These are phyloP conservation scores for Prunella strophiata DNA, from an alignment of 2,797 vertebrate genomes.

Conservation along the genomic window DNA sequence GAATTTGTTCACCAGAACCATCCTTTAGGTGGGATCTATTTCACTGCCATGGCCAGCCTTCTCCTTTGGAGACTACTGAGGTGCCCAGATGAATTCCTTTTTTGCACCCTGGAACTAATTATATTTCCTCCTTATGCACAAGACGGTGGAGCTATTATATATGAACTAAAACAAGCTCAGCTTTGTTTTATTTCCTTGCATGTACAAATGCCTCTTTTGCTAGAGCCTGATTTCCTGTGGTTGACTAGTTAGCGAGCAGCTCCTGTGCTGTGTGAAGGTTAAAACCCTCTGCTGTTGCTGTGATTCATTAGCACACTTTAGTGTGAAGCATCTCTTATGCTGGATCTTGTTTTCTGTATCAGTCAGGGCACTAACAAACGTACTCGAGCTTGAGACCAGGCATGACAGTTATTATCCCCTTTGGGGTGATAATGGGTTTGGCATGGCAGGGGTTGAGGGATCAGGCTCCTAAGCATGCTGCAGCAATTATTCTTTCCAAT, in stretches of 20 bases:
- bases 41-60: background rate
- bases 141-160: background rate
- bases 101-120: background rate
- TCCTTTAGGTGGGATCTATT: background rate
- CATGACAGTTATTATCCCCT: slow-evolving; percentile 71
- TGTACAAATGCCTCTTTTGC: background rate
- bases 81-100: background rate
- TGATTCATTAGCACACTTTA: slow-evolving; percentile 60
- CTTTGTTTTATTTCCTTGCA: background rate
- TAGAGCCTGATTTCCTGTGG: background rate
- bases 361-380: slow-evolving; percentile 48
- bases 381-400: slow-evolving; percentile 23
- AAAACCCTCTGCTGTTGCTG: slow-evolving; percentile 17
- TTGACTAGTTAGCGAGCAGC: background rate
- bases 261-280: slow-evolving; percentile 30
- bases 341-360: slow-evolving; percentile 51
- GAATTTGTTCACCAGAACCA: background rate
- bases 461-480: slow-evolving; percentile 52
- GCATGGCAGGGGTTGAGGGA: slow-evolving; percentile 62
- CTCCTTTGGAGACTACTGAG: background rate
- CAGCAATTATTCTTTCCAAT: slow-evolving; percentile 42
- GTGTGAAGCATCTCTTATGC: slow-evolving; percentile 45
- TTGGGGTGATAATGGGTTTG: slow-evolving; percentile 64
- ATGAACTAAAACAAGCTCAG: background rate
- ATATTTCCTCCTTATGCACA: background rate